Base-by-base conservation (phyloP, 2,797 vertebrate genomes). In the Pseudomugil gertrudae region DNA sequence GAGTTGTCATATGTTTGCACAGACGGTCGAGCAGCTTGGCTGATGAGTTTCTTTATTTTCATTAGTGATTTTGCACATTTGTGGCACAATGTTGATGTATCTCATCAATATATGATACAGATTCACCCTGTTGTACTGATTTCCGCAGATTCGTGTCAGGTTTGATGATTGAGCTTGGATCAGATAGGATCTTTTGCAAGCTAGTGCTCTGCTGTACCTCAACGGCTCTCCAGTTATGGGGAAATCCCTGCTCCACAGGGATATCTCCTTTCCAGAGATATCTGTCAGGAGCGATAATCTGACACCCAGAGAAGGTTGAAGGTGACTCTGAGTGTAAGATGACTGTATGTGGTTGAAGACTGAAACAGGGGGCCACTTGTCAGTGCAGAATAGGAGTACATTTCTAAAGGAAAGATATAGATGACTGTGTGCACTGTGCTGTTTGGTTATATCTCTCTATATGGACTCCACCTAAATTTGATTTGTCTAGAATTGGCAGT, bases 301-400 rank as follows among this genome's bases (percentile, higher is more conserved):
- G 89, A 92, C 89, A 91, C 91, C 79, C 19, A 43, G 71, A 84
- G 78, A 90, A 91, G 89, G 87, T 87, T 84, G 87, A 87, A 92
- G 87, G 85, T 90, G 78, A 88, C 80, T 64, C 33, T 0, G 72
- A 63, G 83, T 89, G 78, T 86, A 74, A 72, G 70, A 73, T 87
- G 80, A 72, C 85, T 84, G 66, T 45, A 21, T 72, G 50, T 56
- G 66, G 54, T 64, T 50, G 62, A 60, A 69, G 23, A 55, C 57
- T 58, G 63, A 77, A 73, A 66, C 15, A 3, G 53, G 35, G 66
- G 14, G 19, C 35, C 26, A n/a, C 29, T 71, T 57, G 48, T 78
- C 27, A 38, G 63, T 47, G 19, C 52, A 13, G 21, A 11, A 64
- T 47, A 48, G 57, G 63, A 58, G 36, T 52, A 23, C 63, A 58